Evolutionary conservation across 1,140 invertebrate species (phyloP), one percentile per base, ranked within the genome.

Genomic region (Drosophila ambigua): DNA sequence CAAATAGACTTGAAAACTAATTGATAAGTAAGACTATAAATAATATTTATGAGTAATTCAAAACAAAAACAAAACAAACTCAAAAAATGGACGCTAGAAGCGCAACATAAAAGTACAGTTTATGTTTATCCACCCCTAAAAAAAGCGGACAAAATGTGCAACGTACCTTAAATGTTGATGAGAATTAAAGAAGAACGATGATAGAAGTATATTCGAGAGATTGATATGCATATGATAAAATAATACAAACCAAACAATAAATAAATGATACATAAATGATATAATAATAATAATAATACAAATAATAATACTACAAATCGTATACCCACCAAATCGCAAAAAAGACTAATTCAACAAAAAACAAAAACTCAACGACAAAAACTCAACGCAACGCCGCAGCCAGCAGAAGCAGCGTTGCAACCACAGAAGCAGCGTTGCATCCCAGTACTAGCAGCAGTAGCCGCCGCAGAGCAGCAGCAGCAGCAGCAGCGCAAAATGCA

Each of bases 1-100:
- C 85, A 89, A 89, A 88, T 89, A 89, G 79, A 89, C 84, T 89
- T 89, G 84, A 88, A 88, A 83, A 77, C 80, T 89, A 89, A 89
- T 84, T 85, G 71, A 83, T 87, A 87, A 87, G 83, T 83, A 87
- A 87, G 88, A 82, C 76, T 88, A 78, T 77, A 88, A 85, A 81
- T 85, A 82, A 85, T 85, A 85, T 85, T 85, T 85, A 85, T 87
- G 81, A 85, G 82, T 82, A 85, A 87, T 76, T 75, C 79, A 57
- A 78, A 63, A 26, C 41, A 13, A 39, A 39, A 39, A 39, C 9
- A 39, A 39, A 39, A 39, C 35, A 39, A 39, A 39, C 35, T 39
- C 35, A 39, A 84, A 82, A 80, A 72, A 81, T 68, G 61, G 76
- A 83, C 83, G 83, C 83, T 88, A 88, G 83, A 87, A 87, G 83